phyloP scores from a whole-genome alignment of 2,888 invertebrate species.

The Penaeus monodon region DNA sequence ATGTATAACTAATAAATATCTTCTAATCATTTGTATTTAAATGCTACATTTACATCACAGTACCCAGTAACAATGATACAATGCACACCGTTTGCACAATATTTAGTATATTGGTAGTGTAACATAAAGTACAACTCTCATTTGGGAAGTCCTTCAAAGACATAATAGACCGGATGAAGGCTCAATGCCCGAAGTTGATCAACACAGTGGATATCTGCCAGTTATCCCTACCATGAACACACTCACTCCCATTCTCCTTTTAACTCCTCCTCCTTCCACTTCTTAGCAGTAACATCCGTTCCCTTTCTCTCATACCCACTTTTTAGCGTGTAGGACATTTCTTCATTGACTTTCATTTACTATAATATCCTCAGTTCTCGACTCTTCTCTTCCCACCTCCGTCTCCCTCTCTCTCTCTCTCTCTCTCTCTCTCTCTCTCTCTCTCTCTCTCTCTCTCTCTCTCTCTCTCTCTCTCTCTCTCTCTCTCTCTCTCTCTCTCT shows the following conservation, averaged over 20 bases:
- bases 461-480: neutral
- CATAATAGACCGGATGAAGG: no score
- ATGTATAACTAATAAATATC: no score
- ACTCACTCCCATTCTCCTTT: neutral
- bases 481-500: neutral
- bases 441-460: slow-evolving; percentile 5
- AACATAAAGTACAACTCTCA: no score
- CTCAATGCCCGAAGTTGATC: no score
- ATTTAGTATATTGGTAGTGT: no score
- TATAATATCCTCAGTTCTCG: neutral
- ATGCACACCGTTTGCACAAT: no score
- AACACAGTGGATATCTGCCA: no score
- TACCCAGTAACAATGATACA: no score
- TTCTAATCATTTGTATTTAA: no score
- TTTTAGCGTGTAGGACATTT: neutral
- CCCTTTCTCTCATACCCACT: neutral
- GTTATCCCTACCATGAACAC: neutral
- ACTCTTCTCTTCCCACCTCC: neutral
- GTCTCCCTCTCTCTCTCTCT: neutral
- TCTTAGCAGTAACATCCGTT: neutral
- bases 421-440: slow-evolving; percentile 3
- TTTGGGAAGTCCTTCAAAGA: no score
- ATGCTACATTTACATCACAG: no score
- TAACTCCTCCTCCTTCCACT: neutral
- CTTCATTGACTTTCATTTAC: neutral